Base-by-base conservation (phyloP, 2,113 vertebrate genomes). In the Colinus virginianus region DNA sequence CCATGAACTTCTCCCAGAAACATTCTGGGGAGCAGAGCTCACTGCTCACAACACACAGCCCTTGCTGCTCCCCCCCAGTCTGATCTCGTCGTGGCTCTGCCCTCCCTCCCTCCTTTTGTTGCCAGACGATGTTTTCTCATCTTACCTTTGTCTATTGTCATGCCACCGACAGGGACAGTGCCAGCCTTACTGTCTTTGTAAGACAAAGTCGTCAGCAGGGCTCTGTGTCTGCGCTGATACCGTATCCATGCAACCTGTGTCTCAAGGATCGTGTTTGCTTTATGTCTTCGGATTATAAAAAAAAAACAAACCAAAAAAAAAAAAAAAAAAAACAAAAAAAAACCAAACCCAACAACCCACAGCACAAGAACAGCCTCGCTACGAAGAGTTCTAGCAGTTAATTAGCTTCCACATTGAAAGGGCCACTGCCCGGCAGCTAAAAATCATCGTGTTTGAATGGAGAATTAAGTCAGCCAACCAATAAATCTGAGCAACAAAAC, bases 401-500 rank as follows among this genome's bases (percentile, higher is more conserved):
- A 96, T 96, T 95, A 94, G 85, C 74, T 95, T 86, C 90, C 94
- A 64, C 85, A 78, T 58, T 66, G 93, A 93, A 96, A 95, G 85
- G 91, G 85, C 84, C 58, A 30, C 85, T 95, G 95, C 93, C 91
- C 87, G 83, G 94, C 82, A 96, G 91, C 94, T 84, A 96, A 95
- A 96, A 94, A 95, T 94, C 90, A 96, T 95, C 11, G 2, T 53
- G 72, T 90, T 90, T 76, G 91, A 95, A 96, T 61, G 83, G 85
- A 78, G 93, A 94, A 95, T 95, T 90, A 94, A 95, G 79, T 81
- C 94, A 94, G 90, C 85, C 83, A 88, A 88, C 87, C 95, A 95
- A 96, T 95, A 96, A 96, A 96, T 95, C 82, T 87, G 77, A 90
- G 87, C 78, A 90, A 89, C 82, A 95, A 95, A 93, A 81, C 87